Conservation (phyloP, 2,797 vertebrate genomes). For the Chiroxiphia lanceolata region DNA sequence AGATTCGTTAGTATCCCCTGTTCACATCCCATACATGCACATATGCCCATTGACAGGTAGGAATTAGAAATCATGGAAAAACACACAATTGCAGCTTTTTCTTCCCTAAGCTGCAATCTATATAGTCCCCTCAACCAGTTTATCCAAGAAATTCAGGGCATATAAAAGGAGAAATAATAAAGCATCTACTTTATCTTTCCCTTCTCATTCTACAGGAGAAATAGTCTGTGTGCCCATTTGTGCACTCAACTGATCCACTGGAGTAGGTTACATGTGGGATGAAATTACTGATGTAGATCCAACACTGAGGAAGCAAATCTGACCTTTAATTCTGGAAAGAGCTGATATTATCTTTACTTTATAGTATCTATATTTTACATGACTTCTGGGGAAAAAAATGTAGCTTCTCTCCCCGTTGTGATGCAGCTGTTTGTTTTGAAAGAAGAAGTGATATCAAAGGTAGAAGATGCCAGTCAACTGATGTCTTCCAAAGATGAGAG, state of each 20-base stretch:
- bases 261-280: background rate
- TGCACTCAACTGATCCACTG: background rate
- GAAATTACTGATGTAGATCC: background rate
- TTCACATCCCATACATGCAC: background rate
- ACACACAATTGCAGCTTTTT: background rate
- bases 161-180: background rate
- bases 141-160: background rate
- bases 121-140: background rate
- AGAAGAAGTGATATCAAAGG: background rate
- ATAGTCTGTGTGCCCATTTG: background rate
- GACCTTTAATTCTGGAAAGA: background rate
- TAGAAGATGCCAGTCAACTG: background rate
- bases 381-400: background rate
- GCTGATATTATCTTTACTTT: background rate
- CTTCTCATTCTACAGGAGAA: background rate
- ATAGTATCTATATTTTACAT: background rate
- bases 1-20: background rate
- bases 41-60: background rate
- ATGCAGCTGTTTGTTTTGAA: background rate
- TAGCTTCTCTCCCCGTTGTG: background rate
- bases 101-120: background rate
- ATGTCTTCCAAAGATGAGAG: background rate
- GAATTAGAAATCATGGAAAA: background rate
- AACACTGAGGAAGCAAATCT: background rate
- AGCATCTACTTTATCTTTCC: background rate